Base-by-base conservation (phyloP, 2,113 vertebrate genomes). In the Microtus pennsylvanicus region DNA sequence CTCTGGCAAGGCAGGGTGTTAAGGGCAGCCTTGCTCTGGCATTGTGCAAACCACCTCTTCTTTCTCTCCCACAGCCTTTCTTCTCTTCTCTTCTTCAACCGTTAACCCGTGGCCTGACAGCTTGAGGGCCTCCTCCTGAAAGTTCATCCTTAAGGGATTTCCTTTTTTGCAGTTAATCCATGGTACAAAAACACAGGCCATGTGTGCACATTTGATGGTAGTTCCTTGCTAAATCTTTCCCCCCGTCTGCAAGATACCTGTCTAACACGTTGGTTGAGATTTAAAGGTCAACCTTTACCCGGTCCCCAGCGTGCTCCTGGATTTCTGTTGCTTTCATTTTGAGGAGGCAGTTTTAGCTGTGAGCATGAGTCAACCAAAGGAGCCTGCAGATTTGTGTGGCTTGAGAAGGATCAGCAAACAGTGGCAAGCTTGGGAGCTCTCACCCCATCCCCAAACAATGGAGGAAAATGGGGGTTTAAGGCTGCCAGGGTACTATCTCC, bases 281-380 rank as follows among this genome's bases (percentile, higher is more conserved):
- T 87, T 77, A 69, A 83, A 94, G 61, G 67, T 4, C 35, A 92
- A 17, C 26, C 1, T 77, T 95, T 52, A 89, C 50, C 58, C 30
- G 10, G 58, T 55, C 35, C 78, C 26, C 1, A 50, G n/a, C 52
- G 19, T 81, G 58, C 30, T 5, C 14, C n/a, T 70, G 87, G 55
- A 76, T 87, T 90, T 90, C 88, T 65, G 5, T 21, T 22, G 75
- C 83, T 97, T 87, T 90, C 87, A 91, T 95, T 96, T 97, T 12
- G 70, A 89, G n/a, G 13, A 92, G 75, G 30, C 78, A n/a, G 28
- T 89, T 61, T 30, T 74, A 87, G 65, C 94, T 90, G 76, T 42
- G 91, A 89, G 35, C 65, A 74, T 95, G 94, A 72, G 63, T 92
- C 67, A 94, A 91, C 65, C 2, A 5, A 65, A 63, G 63, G 95